Evolutionary conservation across 2,888 invertebrate genomes (phyloP), one percentile per base, ranked within the genome.

Genomic region (Melinaea marsaeus): DNA sequence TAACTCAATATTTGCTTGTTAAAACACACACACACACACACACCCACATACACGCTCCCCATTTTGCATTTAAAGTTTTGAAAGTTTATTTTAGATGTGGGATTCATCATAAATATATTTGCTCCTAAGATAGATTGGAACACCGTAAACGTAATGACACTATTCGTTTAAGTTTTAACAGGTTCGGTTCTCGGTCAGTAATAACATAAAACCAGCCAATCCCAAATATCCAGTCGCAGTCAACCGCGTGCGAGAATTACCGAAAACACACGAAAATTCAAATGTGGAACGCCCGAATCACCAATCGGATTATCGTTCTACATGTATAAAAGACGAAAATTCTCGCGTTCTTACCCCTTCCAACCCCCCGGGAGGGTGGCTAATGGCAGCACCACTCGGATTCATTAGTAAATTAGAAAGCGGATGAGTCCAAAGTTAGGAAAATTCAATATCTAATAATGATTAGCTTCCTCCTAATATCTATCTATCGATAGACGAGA

Each of bases 351-450:
- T 88, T 88, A 88, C 86, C 88, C 88, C 88, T 85, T 86, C 78
- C 71, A 70, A 72, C 77, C 78, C 73, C 74, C 75, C 73, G 64
- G 61, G 62, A 73, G 77, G 78, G 79, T 75, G 78, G 81, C 83
- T 88, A 88, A 89, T 89, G 87, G 89, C 85, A 84, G 81, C 84
- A 85, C 83, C 86, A 88, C 89, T 87, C 88, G 88, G 91, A 88
- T 91, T 91, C 91, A 91, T 91, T 91, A 91, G 91, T 88, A 91
- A 91, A 91, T 91, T 91, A 91, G 90, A 90, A 88, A 87, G 85
- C 86, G 89, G 90, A 91, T 89, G 91, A 91, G 90, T 88, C 88
- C 89, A 88, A 90, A 91, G 90, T 91, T 91, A 84, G 80, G 90
- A 90, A 90, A 91, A 90, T 90, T 90, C 90, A 88, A 91, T 90